Evolutionary conservation across 2,797 vertebrate species (phyloP).

Genomic region (Coreius guichenoti): DNA sequence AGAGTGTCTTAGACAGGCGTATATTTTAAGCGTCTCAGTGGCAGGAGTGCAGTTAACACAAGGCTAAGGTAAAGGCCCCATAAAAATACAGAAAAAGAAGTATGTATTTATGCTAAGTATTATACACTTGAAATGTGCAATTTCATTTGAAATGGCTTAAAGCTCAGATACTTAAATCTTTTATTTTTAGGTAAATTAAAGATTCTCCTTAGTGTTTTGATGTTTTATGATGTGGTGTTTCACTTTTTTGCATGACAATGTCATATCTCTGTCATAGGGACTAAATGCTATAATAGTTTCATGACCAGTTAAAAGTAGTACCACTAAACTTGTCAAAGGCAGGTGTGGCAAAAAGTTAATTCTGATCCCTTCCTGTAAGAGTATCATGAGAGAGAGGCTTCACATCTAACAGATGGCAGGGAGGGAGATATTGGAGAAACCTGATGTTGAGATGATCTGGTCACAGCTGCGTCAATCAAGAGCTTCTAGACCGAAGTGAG

Average conservation of each 20-base stretch:
- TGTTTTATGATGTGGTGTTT: not conserved
- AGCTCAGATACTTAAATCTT: not conserved
- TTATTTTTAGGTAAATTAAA: not conserved
- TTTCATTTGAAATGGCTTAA: not conserved
- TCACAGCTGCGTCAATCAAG: not conserved
- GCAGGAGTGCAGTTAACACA: slow-evolving; percentile 28
- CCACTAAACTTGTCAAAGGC: not conserved
- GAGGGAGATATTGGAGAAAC: not conserved
- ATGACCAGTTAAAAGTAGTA: not conserved
- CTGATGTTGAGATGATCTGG: slow-evolving; percentile 1
- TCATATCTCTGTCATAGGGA: not conserved
- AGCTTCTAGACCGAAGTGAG: not conserved
- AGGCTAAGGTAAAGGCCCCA: not conserved
- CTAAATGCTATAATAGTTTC: not conserved
- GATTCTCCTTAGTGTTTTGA: not conserved
- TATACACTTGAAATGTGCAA: not conserved
- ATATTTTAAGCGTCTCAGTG: slow-evolving; percentile 54
- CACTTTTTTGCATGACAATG: not conserved
- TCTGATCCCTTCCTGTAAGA: not conserved
- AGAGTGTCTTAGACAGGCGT: slow-evolving; percentile 43
- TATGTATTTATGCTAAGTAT: not conserved
- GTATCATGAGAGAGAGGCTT: not conserved
- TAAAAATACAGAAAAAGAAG: not conserved
- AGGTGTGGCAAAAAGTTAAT: not conserved
- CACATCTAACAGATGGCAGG: not conserved